phyloP scores from a whole-genome alignment of 2,797 vertebrate genomes.

The Urocyon cinereoargenteus region DNA sequence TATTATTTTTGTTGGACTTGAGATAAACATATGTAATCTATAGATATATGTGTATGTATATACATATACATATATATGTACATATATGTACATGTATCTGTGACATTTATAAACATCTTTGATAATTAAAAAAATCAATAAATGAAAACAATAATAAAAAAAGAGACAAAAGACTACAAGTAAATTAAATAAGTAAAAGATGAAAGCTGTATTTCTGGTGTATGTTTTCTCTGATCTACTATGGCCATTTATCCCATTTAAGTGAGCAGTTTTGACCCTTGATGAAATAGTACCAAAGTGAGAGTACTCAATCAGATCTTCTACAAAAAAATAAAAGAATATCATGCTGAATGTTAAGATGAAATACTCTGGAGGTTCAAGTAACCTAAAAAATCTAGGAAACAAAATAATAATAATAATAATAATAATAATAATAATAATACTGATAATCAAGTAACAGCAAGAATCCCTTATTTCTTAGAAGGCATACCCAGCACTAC shows the following conservation, averaged over 20 bases:
- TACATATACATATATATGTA: neutral
- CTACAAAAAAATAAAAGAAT: neutral
- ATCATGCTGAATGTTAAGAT: neutral
- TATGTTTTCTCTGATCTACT: neutral
- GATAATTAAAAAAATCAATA: neutral
- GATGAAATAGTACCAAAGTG: neutral
- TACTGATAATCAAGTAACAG: neutral
- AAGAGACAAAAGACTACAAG: neutral
- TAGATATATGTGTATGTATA: neutral
- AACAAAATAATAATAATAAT: neutral
- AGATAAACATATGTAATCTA: neutral
- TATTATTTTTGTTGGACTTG: neutral
- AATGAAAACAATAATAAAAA: neutral
- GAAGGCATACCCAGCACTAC: neutral
- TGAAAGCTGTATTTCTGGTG: neutral
- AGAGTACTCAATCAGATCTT: neutral
- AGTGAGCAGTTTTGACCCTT: neutral
- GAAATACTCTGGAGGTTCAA: neutral
- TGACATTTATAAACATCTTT: neutral
- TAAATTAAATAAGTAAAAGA: neutral
- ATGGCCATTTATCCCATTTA: neutral
- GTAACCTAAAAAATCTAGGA: neutral
- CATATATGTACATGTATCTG: neutral
- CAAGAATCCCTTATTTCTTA: neutral
- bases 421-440: neutral